Conservation (phyloP, 2,113 vertebrate species). For the Thymallus thymallus region DNA sequence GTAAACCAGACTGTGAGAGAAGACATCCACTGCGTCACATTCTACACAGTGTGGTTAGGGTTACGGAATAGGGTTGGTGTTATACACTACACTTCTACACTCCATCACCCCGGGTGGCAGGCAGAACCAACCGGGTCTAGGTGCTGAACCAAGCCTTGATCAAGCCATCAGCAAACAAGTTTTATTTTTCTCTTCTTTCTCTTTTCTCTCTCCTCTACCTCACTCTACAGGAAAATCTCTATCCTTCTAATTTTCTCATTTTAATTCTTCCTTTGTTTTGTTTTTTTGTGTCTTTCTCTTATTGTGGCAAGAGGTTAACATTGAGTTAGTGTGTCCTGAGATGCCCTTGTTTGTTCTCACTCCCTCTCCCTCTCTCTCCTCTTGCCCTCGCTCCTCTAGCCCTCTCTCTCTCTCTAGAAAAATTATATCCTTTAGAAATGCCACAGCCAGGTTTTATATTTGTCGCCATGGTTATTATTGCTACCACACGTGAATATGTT, state of each 20-base stretch:
- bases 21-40: too few relatives aligned
- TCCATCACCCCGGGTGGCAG: too few relatives aligned
- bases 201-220: too few relatives aligned
- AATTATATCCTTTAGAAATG: conserved; percentile 12
- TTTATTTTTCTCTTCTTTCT: too few relatives aligned
- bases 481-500: too few relatives aligned
- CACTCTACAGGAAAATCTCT: neutral
- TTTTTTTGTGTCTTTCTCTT: neutral
- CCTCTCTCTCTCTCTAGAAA: neutral
- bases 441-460: neutral
- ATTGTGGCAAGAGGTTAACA: neutral
- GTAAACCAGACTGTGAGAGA: neutral
- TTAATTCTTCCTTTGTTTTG: neutral
- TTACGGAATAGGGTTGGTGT: too few relatives aligned
- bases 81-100: too few relatives aligned
- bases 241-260: too few relatives aligned
- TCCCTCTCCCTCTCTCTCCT: neutral
- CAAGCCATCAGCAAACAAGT: too few relatives aligned
- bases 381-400: neutral
- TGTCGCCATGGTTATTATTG: neutral
- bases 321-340: neutral
- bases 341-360: conserved; percentile 3
- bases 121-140: too few relatives aligned
- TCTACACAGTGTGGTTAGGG: too few relatives aligned
- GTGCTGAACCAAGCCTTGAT: too few relatives aligned